Percentiles rank a stretch among this genome's conserved stretches.
These are phyloP conservation scores for Drosophila grimshawi DNA, from an alignment of 1,140 invertebrate genomes.

Conservation along the genomic window DNA sequence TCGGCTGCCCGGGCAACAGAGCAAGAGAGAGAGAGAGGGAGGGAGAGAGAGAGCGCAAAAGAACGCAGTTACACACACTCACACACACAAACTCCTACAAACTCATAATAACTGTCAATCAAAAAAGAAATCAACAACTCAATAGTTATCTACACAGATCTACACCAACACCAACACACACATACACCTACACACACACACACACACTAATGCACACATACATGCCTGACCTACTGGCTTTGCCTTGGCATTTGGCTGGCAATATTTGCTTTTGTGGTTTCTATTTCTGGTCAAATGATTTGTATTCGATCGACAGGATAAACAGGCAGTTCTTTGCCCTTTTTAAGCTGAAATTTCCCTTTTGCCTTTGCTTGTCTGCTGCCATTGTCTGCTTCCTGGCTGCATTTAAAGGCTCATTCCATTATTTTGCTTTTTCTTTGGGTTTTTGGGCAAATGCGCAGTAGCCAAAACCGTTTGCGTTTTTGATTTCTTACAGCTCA, in stretches of 20 bases:
- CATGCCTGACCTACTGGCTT: conserved; percentile 72
- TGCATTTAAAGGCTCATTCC: conserved; percentile 69
- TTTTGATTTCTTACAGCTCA: conserved; percentile 80
- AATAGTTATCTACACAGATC: conserved; percentile 16
- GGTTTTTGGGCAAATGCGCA: conserved; percentile 60
- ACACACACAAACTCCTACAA: not conserved
- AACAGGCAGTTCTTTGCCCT: conserved; percentile 16
- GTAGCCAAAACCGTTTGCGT: conserved; percentile 55
- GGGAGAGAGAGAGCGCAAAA: not conserved
- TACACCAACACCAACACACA: conserved; percentile 1
- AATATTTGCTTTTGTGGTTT: conserved; percentile 69
- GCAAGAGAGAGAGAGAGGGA: not conserved
- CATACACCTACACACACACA: not conserved
- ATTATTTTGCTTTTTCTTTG: not conserved
- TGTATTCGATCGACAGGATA: conserved; percentile 66
- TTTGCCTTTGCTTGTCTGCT: conserved; percentile 49
- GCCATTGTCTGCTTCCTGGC: conserved; percentile 42
- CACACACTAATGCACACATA: conserved; percentile 3
- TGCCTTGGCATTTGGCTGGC: conserved; percentile 18
- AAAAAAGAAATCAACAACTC: conserved; percentile 58
- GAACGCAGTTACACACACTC: not conserved
- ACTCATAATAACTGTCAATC: conserved; percentile 70
- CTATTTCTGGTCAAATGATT: conserved; percentile 82
- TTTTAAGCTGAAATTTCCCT: conserved; percentile 75
- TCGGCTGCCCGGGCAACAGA: conserved; percentile 46